Conservation (phyloP, 2,888 invertebrate species). For the Eustalomyia histrio region DNA sequence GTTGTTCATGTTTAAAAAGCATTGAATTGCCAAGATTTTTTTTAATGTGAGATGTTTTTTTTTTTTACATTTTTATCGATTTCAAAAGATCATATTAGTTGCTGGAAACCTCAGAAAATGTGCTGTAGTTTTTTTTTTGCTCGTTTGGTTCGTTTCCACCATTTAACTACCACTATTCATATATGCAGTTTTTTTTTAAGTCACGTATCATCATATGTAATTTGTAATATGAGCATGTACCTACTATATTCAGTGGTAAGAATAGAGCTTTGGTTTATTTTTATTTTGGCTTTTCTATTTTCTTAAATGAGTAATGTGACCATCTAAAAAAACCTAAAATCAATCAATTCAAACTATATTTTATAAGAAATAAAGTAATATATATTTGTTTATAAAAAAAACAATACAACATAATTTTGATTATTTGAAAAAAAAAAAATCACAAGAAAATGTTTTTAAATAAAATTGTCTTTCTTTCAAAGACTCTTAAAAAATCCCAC, state of each 20-base stretch:
- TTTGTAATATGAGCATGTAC: conserved; percentile 55
- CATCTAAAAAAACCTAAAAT: background rate
- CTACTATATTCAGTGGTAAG: conserved; percentile 12
- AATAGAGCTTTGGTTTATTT: conserved; percentile 29
- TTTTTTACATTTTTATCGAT: conserved; percentile 52
- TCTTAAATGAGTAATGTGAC: background rate
- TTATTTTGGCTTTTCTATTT: background rate
- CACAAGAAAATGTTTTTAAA: background rate
- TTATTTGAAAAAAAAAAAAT: too few relatives aligned
- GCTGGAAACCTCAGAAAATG: conserved; percentile 48
- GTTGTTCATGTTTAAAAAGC: conserved; percentile 35
- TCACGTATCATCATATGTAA: conserved; percentile 63
- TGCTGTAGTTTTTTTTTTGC: conserved; percentile 16
- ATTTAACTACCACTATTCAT: conserved; percentile 38
- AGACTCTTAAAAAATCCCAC: too few relatives aligned
- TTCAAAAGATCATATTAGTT: conserved; percentile 59
- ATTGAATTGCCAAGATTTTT: conserved; percentile 57
- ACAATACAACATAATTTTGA: too few relatives aligned
- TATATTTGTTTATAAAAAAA: too few relatives aligned
- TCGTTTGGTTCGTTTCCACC: background rate
- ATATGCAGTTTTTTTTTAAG: conserved; percentile 41
- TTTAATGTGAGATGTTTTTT: background rate
- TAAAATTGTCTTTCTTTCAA: too few relatives aligned
- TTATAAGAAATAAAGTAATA: too few relatives aligned
- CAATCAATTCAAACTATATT: background rate